Evolutionary conservation across 1,140 invertebrate genomes (phyloP).

Genomic region (Bombus impatiens): DNA sequence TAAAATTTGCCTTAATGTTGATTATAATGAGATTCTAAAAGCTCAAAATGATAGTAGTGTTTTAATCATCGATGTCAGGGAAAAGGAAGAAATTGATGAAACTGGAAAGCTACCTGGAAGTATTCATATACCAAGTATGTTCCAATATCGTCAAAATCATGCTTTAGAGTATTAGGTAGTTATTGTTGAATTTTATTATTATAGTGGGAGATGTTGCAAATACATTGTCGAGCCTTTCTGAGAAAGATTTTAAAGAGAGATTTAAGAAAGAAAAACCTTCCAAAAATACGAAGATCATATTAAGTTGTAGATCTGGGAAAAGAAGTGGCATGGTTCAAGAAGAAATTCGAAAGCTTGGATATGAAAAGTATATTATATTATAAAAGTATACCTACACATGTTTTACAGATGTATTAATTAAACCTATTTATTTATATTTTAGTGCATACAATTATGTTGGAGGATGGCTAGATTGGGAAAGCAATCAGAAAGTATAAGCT

Average conservation of each 20-base stretch:
- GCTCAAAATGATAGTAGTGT: constrained; percentile 74
- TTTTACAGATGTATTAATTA: background rate
- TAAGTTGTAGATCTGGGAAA: constrained; percentile 85
- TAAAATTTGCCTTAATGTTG: constrained; percentile 56
- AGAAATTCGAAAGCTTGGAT: constrained; percentile 84
- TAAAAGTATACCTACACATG: background rate
- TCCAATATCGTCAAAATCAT: constrained; percentile 28
- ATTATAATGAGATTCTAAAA: constrained; percentile 76
- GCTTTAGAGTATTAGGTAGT: background rate
- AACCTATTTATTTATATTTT: constrained; percentile 50
- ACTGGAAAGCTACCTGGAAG: constrained; percentile 87
- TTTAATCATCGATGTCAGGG: constrained; percentile 87
- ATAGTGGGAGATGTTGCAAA: constrained; percentile 76
- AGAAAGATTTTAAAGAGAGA: constrained; percentile 78
- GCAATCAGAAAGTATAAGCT: constrained; percentile 56
- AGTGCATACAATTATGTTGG: constrained; percentile 78
- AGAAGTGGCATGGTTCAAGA: constrained; percentile 84
- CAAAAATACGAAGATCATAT: constrained; percentile 83
- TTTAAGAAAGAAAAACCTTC: constrained; percentile 83
- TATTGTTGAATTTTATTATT: background rate
- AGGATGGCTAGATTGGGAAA: constrained; percentile 80
- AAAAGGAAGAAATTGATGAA: constrained; percentile 85
- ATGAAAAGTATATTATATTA: constrained; percentile 81
- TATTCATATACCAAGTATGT: constrained; percentile 88
- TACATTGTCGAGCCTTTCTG: constrained; percentile 66